phyloP scores from a whole-genome alignment of 2,797 vertebrate genomes.

The Cephalopachus bancanus region DNA sequence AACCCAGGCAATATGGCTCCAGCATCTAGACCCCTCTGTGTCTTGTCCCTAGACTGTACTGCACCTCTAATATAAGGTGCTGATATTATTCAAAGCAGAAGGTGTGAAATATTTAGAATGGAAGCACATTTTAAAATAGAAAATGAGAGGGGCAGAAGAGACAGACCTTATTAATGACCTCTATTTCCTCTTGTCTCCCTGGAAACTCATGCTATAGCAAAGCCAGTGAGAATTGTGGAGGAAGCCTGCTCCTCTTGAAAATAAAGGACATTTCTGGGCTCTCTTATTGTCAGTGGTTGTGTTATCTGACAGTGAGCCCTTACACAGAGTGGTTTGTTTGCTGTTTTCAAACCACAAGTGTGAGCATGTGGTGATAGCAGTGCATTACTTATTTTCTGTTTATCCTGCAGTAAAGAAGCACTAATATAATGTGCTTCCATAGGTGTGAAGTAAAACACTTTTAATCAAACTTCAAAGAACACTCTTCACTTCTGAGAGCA shows the following conservation, averaged over 20 bases:
- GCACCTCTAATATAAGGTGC: background rate
- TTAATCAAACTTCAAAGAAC: background rate
- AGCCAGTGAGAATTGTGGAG: background rate
- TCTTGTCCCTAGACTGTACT: background rate
- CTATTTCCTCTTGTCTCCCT: constrained; percentile 67
- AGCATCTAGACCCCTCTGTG: background rate
- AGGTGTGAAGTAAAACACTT: constrained; percentile 4
- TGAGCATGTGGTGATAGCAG: background rate
- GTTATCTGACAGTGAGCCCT: background rate
- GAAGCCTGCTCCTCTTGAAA: constrained; percentile 40
- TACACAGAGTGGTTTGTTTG: background rate
- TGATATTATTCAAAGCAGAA: background rate
- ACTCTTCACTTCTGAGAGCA: background rate
- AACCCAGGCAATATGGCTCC: background rate
- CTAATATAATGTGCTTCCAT: constrained; percentile 31
- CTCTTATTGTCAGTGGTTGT: background rate
- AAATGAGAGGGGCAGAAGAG: constrained; percentile 72
- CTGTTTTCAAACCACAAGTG: constrained; percentile 2
- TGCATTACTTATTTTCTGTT: constrained; percentile 22
- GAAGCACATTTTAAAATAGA: constrained; percentile 77
- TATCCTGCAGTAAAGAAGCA: constrained; percentile 35
- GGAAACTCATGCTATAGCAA: constrained; percentile 44
- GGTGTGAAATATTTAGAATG: background rate
- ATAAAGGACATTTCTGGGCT: background rate
- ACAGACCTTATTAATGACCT: constrained; percentile 56